These are phyloP conservation scores for Oxyruncus cristatus DNA, from an alignment of 2,113 vertebrate genomes.

Conservation along the genomic window DNA sequence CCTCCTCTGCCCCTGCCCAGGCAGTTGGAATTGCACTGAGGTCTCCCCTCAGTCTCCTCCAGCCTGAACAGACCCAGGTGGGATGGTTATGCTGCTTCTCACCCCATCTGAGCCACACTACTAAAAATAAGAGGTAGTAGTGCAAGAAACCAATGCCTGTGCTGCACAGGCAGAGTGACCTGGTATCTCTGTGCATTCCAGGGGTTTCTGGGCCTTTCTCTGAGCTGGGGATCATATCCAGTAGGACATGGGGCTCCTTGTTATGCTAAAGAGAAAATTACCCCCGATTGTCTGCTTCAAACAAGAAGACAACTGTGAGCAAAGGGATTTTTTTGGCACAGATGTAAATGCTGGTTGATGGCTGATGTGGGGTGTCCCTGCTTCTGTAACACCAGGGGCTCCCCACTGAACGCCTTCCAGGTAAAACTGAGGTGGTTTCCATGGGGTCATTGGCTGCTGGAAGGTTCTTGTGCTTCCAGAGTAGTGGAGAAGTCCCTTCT, in stretches of 20 bases:
- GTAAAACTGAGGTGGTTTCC: background rate
- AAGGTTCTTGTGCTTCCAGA: background rate
- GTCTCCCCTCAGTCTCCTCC: background rate
- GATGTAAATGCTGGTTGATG: background rate
- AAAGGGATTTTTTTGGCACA: background rate
- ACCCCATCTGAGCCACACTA: background rate
- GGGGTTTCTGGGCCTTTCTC: background rate
- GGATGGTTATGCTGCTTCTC: background rate
- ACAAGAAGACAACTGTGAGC: background rate
- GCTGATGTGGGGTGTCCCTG: background rate
- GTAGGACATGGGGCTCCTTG: background rate
- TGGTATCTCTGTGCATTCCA: accelerated
- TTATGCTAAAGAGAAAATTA: background rate
- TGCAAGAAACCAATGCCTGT: background rate
- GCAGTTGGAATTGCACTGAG: background rate
- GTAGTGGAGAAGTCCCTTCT: background rate
- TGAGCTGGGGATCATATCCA: background rate
- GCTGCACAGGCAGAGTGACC: background rate
- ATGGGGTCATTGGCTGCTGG: background rate
- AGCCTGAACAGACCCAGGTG: background rate
- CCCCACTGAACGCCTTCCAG: background rate
- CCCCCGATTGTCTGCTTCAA: background rate
- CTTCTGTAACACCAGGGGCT: background rate
- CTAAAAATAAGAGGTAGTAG: background rate
- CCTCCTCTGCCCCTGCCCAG: background rate